phyloP scores from a whole-genome alignment of 2,113 vertebrate species.

The Perognathus longimembris region DNA sequence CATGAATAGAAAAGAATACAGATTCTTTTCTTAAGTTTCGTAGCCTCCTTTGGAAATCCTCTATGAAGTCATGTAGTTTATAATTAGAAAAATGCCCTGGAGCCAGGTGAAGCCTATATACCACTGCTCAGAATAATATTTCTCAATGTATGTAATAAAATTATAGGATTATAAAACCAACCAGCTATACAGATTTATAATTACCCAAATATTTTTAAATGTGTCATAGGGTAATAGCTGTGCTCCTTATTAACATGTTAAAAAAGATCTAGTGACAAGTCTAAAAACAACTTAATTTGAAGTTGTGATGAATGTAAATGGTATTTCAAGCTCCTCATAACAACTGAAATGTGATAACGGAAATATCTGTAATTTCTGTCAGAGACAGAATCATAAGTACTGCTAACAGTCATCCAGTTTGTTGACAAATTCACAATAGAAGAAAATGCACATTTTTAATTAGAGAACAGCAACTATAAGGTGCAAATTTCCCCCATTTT shows the following conservation, averaged over 20 bases:
- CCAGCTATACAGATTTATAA: constrained; percentile 24
- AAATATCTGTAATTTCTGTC: constrained; percentile 49
- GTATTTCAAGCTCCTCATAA: constrained; percentile 49
- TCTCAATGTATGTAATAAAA: neutral
- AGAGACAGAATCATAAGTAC: constrained; percentile 10
- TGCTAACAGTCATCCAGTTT: constrained; percentile 21
- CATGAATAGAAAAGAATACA: neutral
- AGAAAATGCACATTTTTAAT: constrained; percentile 32
- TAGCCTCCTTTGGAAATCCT: neutral
- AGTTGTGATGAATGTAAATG: constrained; percentile 34
- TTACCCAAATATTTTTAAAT: constrained; percentile 61
- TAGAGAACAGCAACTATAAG: constrained; percentile 40
- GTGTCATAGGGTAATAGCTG: constrained; percentile 2
- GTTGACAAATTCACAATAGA: constrained; percentile 46
- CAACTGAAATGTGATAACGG: constrained; percentile 41
- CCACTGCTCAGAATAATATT: constrained; percentile 20
- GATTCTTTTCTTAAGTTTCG: neutral
- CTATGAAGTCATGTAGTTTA: neutral
- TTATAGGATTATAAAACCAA: constrained; percentile 40
- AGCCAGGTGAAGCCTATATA: neutral
- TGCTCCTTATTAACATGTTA: constrained; percentile 56
- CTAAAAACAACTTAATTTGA: constrained; percentile 62
- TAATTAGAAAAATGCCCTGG: constrained; percentile 24
- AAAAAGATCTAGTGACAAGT: constrained; percentile 39
- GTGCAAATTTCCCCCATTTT: neutral